These are phyloP conservation scores for Daubentonia madagascariensis DNA, from an alignment of 2,113 vertebrate genomes.

Conservation along the genomic window DNA sequence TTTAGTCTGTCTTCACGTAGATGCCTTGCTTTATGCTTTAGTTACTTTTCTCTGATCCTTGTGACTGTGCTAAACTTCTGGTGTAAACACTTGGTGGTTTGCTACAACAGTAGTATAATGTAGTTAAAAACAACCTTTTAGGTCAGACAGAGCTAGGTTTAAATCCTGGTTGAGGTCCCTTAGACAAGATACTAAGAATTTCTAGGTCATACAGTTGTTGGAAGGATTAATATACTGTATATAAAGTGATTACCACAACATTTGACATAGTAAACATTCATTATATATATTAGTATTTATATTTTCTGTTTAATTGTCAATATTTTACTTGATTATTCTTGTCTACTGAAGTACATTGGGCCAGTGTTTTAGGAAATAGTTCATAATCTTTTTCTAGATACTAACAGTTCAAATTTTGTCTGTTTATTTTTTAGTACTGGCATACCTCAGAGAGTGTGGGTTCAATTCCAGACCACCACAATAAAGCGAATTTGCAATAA, in stretches of 20 bases:
- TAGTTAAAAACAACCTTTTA: not conserved
- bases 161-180: not conserved
- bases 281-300: not conserved
- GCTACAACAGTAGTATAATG: not conserved
- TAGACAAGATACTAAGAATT: not conserved
- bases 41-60: not conserved
- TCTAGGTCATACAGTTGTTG: not conserved
- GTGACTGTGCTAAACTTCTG: not conserved
- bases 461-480: not conserved
- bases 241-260: not conserved
- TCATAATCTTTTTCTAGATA: not conserved
- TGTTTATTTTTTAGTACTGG: not conserved
- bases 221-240: not conserved
- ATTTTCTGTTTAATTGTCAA: not conserved
- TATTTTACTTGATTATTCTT: not conserved
- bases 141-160: not conserved
- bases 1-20: not conserved
- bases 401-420: not conserved
- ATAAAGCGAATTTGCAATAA: not conserved
- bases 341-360: not conserved
- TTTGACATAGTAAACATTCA: not conserved
- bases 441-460: not conserved
- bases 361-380: constrained; percentile 1
- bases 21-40: not conserved
- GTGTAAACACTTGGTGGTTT: not conserved